Evolutionary conservation across 2,888 invertebrate genomes (phyloP).

Genomic region (Drosophila fungiperda): DNA sequence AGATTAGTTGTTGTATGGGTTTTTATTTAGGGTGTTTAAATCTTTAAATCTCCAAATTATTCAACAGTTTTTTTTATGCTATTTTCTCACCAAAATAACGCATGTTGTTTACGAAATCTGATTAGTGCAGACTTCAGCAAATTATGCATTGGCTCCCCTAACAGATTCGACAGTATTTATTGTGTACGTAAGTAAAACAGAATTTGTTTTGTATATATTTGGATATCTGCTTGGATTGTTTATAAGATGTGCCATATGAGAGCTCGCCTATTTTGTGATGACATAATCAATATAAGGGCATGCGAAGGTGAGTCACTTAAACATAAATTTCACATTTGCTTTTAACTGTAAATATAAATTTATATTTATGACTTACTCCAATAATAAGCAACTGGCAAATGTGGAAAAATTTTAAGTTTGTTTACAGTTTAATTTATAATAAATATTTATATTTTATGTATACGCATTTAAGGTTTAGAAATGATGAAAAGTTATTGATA

Average conservation of each 20-base stretch:
- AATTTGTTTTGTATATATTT: not conserved
- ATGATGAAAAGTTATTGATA: not conserved
- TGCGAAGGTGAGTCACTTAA: not conserved
- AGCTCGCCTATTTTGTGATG: not conserved
- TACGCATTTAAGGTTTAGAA: not conserved
- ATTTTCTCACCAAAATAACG: not conserved
- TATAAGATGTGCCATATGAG: not conserved
- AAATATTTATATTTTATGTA: not conserved
- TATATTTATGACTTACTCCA: no score
- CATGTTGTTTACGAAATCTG: not conserved
- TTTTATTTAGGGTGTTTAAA: not conserved
- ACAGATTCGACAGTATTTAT: not conserved
- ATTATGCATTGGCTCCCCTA: slow-evolving; percentile 25
- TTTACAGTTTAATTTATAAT: not conserved
- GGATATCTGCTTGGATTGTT: not conserved
- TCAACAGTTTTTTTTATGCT: not conserved
- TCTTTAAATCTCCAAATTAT: not conserved
- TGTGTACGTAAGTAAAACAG: not conserved
- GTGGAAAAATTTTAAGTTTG: not conserved
- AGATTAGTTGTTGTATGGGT: not conserved
- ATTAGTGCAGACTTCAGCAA: not conserved
- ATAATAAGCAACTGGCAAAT: no score
- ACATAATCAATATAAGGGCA: not conserved
- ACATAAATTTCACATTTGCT: not conserved
- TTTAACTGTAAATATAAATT: no score